Percentiles rank a stretch among this genome's conserved stretches.
phyloP scores from a whole-genome alignment of 2,113 vertebrate genomes.

The Emydocephalus ijimae region DNA sequence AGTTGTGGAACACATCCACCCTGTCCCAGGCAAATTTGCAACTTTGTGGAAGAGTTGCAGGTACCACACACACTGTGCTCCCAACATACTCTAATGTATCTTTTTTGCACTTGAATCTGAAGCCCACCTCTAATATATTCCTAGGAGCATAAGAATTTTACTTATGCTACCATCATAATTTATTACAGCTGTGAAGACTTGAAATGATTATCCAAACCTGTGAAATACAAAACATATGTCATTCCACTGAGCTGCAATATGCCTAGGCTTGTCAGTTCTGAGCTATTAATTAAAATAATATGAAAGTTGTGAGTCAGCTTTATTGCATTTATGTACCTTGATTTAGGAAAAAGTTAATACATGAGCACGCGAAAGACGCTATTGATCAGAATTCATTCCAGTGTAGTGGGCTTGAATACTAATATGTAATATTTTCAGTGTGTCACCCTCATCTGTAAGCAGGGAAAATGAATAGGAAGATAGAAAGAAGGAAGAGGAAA shows the following conservation, averaged over 20 bases:
- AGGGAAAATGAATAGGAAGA: neutral
- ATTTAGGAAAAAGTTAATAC: neutral
- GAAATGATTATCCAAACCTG: conserved; percentile 7
- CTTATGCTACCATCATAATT: neutral
- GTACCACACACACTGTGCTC: neutral
- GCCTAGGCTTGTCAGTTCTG: neutral
- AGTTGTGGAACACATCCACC: neutral
- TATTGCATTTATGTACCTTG: neutral
- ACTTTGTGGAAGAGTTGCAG: neutral
- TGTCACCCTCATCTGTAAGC: neutral
- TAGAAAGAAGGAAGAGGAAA: neutral
- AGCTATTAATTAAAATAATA: neutral
- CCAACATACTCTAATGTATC: neutral
- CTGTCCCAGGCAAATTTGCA: neutral
- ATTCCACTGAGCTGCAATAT: neutral
- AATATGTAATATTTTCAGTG: neutral
- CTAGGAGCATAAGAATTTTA: neutral
- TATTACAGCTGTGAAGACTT: neutral
- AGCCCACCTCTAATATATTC: neutral
- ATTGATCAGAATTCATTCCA: neutral
- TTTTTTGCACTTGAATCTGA: neutral
- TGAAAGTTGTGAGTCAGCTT: neutral
- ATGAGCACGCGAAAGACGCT: neutral
- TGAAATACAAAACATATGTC: conserved; percentile 3
- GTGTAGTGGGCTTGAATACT: neutral